Evolutionary conservation across 2,888 invertebrate genomes (phyloP).

Genomic region (Cosmopolites sordidus): DNA sequence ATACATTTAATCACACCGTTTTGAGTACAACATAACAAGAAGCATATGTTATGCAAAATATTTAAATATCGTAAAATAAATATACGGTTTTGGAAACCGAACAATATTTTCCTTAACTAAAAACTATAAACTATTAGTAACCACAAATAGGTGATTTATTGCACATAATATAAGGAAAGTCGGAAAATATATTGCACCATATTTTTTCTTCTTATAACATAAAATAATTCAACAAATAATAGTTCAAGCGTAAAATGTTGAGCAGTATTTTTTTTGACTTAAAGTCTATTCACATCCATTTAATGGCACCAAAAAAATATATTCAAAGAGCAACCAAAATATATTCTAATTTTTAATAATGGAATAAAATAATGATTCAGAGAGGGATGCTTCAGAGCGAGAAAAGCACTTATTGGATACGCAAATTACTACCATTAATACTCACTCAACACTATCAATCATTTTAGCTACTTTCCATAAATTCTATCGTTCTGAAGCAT

Average conservation of each 20-base stretch:
- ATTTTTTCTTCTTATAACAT: not conserved
- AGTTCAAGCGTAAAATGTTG: slow-evolving; percentile 11
- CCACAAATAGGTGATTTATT: slow-evolving; percentile 5
- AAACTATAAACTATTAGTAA: not conserved
- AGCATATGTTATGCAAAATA: slow-evolving; percentile 9
- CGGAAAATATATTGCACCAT: slow-evolving; percentile 8
- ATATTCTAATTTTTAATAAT: no score
- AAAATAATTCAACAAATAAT: not conserved
- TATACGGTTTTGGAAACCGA: slow-evolving; percentile 10
- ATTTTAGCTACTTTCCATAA: no score
- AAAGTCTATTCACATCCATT: slow-evolving; percentile 20
- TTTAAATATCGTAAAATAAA: slow-evolving; percentile 9
- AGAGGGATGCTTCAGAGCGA: no score
- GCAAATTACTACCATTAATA: no score
- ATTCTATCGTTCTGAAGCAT: no score
- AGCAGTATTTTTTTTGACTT: slow-evolving; percentile 15
- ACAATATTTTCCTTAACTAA: not conserved
- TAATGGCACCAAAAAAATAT: slow-evolving; percentile 14
- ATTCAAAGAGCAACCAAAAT: no score
- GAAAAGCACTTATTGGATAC: no score
- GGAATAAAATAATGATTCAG: no score
- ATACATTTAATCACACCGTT: slow-evolving; percentile 13
- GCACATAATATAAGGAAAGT: slow-evolving; percentile 4
- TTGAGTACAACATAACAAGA: slow-evolving; percentile 11
- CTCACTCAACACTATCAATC: no score